phyloP scores from a whole-genome alignment of 2,797 vertebrate genomes.

The Limosa lapponica region DNA sequence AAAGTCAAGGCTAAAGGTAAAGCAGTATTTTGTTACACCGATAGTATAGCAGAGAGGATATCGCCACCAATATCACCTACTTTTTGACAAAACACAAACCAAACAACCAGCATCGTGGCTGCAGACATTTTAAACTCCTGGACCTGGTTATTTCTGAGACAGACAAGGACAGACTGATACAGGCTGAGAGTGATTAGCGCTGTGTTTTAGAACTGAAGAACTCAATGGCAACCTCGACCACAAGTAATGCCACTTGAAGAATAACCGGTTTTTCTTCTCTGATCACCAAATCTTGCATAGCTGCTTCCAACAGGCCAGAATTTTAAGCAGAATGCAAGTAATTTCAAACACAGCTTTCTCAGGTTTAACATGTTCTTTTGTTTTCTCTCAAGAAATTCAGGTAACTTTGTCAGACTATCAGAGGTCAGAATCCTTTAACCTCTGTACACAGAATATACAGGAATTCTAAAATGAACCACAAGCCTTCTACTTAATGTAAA shows the following conservation, averaged over 20 bases:
- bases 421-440: background rate
- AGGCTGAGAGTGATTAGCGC: background rate
- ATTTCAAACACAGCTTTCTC: background rate
- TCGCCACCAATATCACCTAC: background rate
- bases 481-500: background rate
- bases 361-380: background rate
- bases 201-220: background rate
- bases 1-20: background rate
- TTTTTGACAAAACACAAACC: background rate
- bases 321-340: background rate
- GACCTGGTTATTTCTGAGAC: background rate
- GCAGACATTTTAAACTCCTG: background rate
- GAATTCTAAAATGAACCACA: background rate
- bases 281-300: background rate
- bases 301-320: background rate
- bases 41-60: background rate
- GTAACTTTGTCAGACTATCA: background rate
- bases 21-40: background rate
- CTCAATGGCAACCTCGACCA: background rate
- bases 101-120: background rate
- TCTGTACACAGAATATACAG: background rate
- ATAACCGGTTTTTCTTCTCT: background rate
- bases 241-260: background rate
- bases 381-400: background rate
- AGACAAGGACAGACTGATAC: background rate